Evolutionary conservation across 1,140 invertebrate genomes (phyloP), one percentile per base, ranked within the genome.

Genomic region (Holotrichia oblita): DNA sequence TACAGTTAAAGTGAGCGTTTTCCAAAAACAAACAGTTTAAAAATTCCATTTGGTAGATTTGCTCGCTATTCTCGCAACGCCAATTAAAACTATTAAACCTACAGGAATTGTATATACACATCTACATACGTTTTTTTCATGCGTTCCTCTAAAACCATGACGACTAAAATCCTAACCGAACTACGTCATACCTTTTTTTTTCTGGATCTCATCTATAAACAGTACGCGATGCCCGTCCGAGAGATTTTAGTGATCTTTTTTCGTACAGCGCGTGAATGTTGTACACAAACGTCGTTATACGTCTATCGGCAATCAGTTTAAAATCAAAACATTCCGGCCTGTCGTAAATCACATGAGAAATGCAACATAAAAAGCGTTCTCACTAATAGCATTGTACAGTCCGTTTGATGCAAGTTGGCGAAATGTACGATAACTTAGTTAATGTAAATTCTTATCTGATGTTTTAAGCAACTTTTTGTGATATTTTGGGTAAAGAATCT

Each of bases 361-460:
- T 55, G 48, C 48, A 55, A 55, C 48, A 55, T 55, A 48, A 55
- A n/a, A 55, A 55, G 17, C n/a, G 48, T 6, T 55, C 48, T 55
- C 48, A 17, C 48, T 55, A 34, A 34, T 34, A 34, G 27, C 27
- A 34, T 4, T 34, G 27, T 34, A 34, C 27, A 34, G 27, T 34
- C 27, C 4, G 27, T 34, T 34, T 34, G 27, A 34, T 34, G 27
- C 4, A 34, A 34, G 27, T 34, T 34, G 27, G 27, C 27, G 27
- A 34, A 34, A 34, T 4, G 27, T 34, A 34, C 27, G 27, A 34
- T 2, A 2, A 34, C 27, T 1, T 34, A 4, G 27, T 34, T 34
- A 34, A 34, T 34, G 27, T 4, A 34, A 34, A 34, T 34, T 4
- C 2, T 34, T 4, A 34, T 34, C 27, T 34, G 27, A 34, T 34